phyloP scores from a whole-genome alignment of 2,888 invertebrate genomes.

The Acronicta aceris region DNA sequence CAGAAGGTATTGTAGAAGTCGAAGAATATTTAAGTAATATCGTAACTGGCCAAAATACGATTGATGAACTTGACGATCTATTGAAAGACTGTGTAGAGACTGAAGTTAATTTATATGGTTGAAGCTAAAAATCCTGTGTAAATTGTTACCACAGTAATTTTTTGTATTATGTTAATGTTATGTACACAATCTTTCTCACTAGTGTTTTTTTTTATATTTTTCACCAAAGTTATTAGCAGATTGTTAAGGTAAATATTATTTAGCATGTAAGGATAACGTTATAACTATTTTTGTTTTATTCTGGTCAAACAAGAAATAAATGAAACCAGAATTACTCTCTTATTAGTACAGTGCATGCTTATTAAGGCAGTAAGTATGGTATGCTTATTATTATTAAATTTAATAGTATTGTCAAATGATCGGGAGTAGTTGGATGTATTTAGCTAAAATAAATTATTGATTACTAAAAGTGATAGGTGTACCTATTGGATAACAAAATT shows the following conservation, averaged over 20 bases:
- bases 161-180: neutral
- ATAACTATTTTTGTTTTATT: neutral
- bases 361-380: too few relatives aligned
- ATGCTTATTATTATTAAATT: neutral
- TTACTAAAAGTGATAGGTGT: neutral
- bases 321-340: too few relatives aligned
- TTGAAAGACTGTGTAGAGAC: constrained; percentile 42
- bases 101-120: constrained; percentile 36
- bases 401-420: too few relatives aligned
- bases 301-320: too few relatives aligned
- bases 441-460: neutral
- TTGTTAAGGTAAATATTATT: constrained; percentile 6
- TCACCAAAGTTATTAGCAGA: constrained; percentile 18
- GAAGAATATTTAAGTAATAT: constrained; percentile 22
- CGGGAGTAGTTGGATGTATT: neutral
- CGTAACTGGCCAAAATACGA: constrained; percentile 20
- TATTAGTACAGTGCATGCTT: too few relatives aligned
- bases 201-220: constrained; percentile 2
- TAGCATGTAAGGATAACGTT: neutral
- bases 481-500: neutral
- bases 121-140: constrained; percentile 3
- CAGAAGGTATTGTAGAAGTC: constrained; percentile 19
- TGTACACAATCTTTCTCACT: constrained; percentile 3
- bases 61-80: constrained; percentile 35
- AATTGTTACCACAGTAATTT: neutral